These are phyloP conservation scores for Heliconius hermathena DNA, from an alignment of 1,140 invertebrate species.

Conservation along the genomic window DNA sequence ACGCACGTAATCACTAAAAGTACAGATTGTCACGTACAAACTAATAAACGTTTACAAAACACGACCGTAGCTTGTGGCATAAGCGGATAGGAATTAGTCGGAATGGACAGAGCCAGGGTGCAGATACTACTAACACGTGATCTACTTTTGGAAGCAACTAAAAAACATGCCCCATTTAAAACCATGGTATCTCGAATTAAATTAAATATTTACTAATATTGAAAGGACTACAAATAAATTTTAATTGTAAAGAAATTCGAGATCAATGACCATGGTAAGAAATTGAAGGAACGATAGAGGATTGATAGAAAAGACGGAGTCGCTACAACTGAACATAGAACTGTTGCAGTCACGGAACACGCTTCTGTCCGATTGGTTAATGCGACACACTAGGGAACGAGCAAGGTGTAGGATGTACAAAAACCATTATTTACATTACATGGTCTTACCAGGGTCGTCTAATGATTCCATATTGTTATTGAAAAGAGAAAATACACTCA, in stretches of 20 bases:
- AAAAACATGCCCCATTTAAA: slow-evolving; percentile 49
- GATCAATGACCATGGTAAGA: slow-evolving; percentile 45
- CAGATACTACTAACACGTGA: slow-evolving; percentile 46
- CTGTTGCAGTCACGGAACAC: slow-evolving; percentile 24
- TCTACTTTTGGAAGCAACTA: slow-evolving; percentile 51
- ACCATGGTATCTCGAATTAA: slow-evolving; percentile 52
- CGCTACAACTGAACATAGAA: slow-evolving; percentile 38
- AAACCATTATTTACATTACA: slow-evolving; percentile 49
- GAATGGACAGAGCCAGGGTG: slow-evolving; percentile 47
- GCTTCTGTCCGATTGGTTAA: slow-evolving; percentile 16
- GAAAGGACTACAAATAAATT: not conserved
- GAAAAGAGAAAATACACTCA: slow-evolving; percentile 70
- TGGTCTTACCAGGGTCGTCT: slow-evolving; percentile 74
- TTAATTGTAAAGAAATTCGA: slow-evolving; percentile 34
- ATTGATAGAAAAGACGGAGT: slow-evolving; percentile 41
- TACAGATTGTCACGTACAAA: slow-evolving; percentile 34
- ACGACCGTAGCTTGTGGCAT: slow-evolving; percentile 33
- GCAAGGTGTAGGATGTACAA: slow-evolving; percentile 44
- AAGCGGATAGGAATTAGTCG: slow-evolving; percentile 28
- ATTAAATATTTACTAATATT: slow-evolving; percentile 1
- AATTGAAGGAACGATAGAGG: slow-evolving; percentile 26
- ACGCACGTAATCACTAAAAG: slow-evolving; percentile 16
- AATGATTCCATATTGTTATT: slow-evolving; percentile 69
- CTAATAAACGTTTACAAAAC: slow-evolving; percentile 26
- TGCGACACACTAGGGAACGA: slow-evolving; percentile 42